Base-by-base conservation (phyloP, 2,113 vertebrate species). In the Choloepus hoffmanni region DNA sequence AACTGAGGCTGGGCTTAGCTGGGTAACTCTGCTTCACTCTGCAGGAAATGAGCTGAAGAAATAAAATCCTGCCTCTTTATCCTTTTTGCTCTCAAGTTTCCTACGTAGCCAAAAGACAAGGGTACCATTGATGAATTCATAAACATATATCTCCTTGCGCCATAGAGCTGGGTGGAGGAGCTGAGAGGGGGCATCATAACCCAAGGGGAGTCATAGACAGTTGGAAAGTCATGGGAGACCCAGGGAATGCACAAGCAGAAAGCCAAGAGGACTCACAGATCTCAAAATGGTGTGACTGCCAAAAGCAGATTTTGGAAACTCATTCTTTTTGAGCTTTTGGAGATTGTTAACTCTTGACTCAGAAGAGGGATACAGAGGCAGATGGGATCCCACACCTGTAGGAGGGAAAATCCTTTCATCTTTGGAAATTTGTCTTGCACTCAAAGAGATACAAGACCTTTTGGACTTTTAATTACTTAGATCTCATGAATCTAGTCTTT, bases 351-450 rank as follows among this genome's bases (percentile, higher is more conserved):
- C 12, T 90, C 14, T 83, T 43, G 10, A 15, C 36, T 93, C 40
- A 84, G 2, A 60, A 43, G 21, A 7, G 2, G 30, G 13, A 50
- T 63, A 21, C 10, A 63, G 68, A 92, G 26, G 14, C 7, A 79
- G 43, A 95, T 70, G 24, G 28, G 11, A 70, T 23, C 16, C 3
- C 19, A 0, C 62, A 53, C 50, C 60, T 97, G 50, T 33, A 87
- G 40, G 19, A 28, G 8, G 7, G 63, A 78, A 94, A 93, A 82
- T 78, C 8, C 33, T 79, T 4, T 43, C 63, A 67, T 45, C 26
- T 96, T 91, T 91, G 45, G 23, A 95, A 88, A 40, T 21, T 58
- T 74, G 2, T 88, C 26, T 96, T 95, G 23, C 5, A 72, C 43
- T 77, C 28, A 91, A 89, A 93, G n/a, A 94, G 92, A 50, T 74